Percentiles rank a stretch among this genome's conserved stretches.
Evolutionary conservation across 1,140 invertebrate species (phyloP).

Genomic region (Drosophila prosaltans): DNA sequence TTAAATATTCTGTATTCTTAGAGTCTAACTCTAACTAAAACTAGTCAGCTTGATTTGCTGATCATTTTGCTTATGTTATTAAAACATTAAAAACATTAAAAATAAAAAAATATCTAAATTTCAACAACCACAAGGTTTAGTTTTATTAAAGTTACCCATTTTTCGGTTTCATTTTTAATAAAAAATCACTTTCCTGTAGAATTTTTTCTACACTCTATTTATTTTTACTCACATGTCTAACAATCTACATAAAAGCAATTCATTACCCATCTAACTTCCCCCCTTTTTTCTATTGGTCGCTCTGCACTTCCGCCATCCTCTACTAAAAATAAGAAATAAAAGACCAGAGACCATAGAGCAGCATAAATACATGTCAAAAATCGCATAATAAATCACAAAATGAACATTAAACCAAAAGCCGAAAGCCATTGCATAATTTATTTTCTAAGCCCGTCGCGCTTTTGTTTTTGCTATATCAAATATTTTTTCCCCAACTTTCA

Average conservation of each 20-base stretch:
- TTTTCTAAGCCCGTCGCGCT: slow-evolving; percentile 62
- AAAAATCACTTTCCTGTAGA: slow-evolving; percentile 7
- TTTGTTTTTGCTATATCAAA: slow-evolving; percentile 37
- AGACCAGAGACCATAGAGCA: slow-evolving; percentile 27
- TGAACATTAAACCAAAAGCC: slow-evolving; percentile 13
- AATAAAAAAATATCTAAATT: too few species aligned
- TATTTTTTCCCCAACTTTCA: slow-evolving; percentile 27
- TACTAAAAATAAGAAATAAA: slow-evolving; percentile 12
- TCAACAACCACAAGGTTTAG: too few species aligned
- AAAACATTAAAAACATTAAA: too few species aligned
- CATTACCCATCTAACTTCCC: slow-evolving; percentile 34
- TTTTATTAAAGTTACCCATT: background rate
- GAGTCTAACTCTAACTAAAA: too few species aligned
- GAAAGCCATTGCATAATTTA: slow-evolving; percentile 60
- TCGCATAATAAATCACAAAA: slow-evolving; percentile 71
- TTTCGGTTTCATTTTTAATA: too few species aligned
- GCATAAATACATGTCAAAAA: slow-evolving; percentile 66
- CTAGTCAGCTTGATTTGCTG: too few species aligned
- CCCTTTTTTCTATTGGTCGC: background rate
- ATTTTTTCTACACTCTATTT: slow-evolving; percentile 5
- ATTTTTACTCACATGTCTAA: slow-evolving; percentile 26
- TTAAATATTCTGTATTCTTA: too few species aligned
- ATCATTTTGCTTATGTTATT: too few species aligned
- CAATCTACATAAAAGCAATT: slow-evolving; percentile 59
- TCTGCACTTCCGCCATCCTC: too few species aligned